These are phyloP conservation scores for Pristionchus entomophagus DNA, from an alignment of 2,888 invertebrate species.

Conservation along the genomic window DNA sequence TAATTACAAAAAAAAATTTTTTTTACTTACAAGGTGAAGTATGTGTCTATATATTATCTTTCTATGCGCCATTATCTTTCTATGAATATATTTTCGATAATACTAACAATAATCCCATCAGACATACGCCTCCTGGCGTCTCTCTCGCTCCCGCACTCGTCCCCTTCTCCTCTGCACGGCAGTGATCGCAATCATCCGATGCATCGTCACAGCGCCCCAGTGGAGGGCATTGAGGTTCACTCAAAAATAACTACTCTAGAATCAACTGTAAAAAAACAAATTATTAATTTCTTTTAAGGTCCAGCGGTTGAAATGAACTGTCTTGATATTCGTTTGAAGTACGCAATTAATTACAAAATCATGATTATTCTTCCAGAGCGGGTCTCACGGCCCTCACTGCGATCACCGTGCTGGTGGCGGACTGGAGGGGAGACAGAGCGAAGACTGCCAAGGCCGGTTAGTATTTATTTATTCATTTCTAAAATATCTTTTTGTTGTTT, in stretches of 20 bases:
- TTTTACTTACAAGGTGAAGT: no score
- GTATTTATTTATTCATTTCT: background rate
- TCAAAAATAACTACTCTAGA: background rate
- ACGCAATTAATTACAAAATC: no score
- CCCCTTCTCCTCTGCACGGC: background rate
- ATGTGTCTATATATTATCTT: no score
- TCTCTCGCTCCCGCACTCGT: constrained; percentile 25
- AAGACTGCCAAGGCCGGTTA: constrained; percentile 3
- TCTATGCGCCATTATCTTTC: no score
- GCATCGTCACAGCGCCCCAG: constrained; percentile 3
- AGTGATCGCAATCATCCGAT: constrained; percentile 10
- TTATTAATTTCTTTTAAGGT: background rate
- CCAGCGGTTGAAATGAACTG: background rate
- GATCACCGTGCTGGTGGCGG: constrained; percentile 1
- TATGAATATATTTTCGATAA: no score
- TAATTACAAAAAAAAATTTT: no score
- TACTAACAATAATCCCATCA: background rate
- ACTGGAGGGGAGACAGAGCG: constrained; percentile 1
- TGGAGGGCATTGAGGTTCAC: constrained; percentile 24
- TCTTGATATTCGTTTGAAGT: background rate
- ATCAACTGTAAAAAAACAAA: no score
- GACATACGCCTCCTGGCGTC: constrained; percentile 25
- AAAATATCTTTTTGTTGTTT: background rate
- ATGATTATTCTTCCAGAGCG: constrained; percentile 13
- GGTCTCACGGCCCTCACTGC: background rate